These are phyloP conservation scores for Euwallacea fornicatus DNA, from an alignment of 1,140 invertebrate species.

Conservation along the genomic window DNA sequence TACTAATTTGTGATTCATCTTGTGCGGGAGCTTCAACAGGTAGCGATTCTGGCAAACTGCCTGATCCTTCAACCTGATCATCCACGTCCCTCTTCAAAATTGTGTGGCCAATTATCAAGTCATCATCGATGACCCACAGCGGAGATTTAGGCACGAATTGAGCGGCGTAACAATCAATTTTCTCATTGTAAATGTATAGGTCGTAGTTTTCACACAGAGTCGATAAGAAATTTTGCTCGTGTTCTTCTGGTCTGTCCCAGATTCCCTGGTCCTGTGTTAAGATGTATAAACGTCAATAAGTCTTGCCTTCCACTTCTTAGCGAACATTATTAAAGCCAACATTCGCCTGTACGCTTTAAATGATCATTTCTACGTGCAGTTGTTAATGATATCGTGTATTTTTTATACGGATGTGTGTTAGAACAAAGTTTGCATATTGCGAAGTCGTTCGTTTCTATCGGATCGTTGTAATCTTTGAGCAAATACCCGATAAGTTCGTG, in stretches of 20 bases:
- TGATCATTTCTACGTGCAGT: no score
- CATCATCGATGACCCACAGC: background rate
- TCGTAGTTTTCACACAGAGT: conserved; percentile 32
- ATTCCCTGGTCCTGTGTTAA: background rate
- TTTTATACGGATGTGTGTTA: no score
- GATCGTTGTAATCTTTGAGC: no score
- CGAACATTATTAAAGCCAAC: background rate
- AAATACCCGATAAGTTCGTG: no score
- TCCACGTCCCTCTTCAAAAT: conserved; percentile 31
- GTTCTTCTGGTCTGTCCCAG: conserved; percentile 4
- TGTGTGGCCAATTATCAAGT: background rate
- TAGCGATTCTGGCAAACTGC: conserved; percentile 6
- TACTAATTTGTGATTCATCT: background rate
- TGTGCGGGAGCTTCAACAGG: background rate
- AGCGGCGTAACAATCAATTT: conserved; percentile 25
- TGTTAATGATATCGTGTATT: no score
- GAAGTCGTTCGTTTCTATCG: no score
- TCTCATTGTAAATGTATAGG: conserved; percentile 6
- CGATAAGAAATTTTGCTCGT: background rate
- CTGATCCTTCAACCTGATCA: conserved; percentile 34
- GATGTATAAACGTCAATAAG: background rate
- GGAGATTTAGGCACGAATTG: conserved; percentile 10
- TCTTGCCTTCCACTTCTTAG: no score
- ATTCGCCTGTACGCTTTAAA: background rate
- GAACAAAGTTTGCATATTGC: no score